These are phyloP conservation scores for Gandaritis pyraliata DNA, from an alignment of 2,888 invertebrate species.

Conservation along the genomic window DNA sequence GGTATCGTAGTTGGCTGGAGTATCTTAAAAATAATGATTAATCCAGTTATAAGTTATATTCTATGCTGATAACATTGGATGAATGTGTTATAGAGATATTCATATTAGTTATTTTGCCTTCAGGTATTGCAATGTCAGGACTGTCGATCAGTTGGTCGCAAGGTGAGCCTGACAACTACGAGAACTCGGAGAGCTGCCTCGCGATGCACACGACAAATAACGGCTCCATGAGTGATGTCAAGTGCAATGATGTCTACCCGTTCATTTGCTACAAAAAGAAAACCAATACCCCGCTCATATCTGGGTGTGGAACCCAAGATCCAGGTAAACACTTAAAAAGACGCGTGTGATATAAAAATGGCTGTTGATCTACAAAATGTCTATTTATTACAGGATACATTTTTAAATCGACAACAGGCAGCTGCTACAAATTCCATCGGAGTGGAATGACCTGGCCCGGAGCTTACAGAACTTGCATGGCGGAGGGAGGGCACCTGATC, in stretches of 20 bases:
- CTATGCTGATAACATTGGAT: not conserved
- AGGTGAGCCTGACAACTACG: slow-evolving; percentile 40
- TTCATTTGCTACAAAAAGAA: slow-evolving; percentile 34
- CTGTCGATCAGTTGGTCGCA: slow-evolving; percentile 36
- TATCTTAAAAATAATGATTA: too few relatives aligned
- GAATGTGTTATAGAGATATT: not conserved
- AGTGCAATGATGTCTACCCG: slow-evolving; percentile 20
- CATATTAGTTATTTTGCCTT: not conserved
- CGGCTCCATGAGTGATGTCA: slow-evolving; percentile 25
- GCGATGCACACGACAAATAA: slow-evolving; percentile 21
- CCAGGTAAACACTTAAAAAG: slow-evolving; percentile 17
- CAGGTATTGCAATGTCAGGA: slow-evolving; percentile 37
- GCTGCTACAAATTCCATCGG: slow-evolving; percentile 63
- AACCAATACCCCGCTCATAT: not conserved
- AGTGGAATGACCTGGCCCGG: slow-evolving; percentile 51
- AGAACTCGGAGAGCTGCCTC: slow-evolving; percentile 41
- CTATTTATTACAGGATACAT: slow-evolving; percentile 48
- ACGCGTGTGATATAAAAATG: not conserved
- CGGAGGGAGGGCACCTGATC: slow-evolving; percentile 58
- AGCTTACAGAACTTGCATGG: slow-evolving; percentile 56
- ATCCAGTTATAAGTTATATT: too few relatives aligned
- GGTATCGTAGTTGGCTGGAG: slow-evolving; percentile 12
- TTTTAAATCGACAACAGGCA: slow-evolving; percentile 47
- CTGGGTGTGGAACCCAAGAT: slow-evolving; percentile 44
- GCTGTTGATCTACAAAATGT: too few relatives aligned